A percentile compares a stretch with the other conserved stretches of the same genome.
Evolutionary conservation across 2,888 invertebrate species (phyloP).

Genomic region (Nemoura dubitans): DNA sequence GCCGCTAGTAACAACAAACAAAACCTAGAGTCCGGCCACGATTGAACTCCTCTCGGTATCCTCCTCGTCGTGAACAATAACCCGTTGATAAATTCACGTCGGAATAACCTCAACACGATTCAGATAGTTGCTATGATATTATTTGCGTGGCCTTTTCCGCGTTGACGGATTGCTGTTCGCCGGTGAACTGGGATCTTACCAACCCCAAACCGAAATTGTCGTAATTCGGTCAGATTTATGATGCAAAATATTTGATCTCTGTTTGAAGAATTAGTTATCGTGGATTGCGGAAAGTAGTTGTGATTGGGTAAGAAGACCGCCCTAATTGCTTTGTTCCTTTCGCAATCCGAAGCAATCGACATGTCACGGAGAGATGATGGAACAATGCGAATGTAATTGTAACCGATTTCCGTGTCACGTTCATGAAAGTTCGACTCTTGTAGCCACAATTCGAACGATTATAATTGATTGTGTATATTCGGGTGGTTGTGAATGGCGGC

Average conservation of each 20-base stretch:
- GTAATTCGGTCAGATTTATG: background rate
- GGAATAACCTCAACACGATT: background rate
- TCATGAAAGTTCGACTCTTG: background rate
- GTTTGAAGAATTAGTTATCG: background rate
- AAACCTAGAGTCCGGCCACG: background rate
- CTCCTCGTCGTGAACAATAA: background rate
- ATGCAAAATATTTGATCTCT: background rate
- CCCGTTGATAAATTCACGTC: background rate
- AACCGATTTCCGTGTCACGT: background rate
- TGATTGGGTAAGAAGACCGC: background rate
- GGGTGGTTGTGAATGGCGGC: background rate
- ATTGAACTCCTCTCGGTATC: background rate
- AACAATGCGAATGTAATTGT: background rate
- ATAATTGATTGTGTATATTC: slow-evolving; percentile 2
- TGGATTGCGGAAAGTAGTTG: too few relatives aligned
- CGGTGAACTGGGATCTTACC: background rate
- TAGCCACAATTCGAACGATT: background rate
- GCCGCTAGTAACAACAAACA: background rate
- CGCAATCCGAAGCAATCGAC: background rate
- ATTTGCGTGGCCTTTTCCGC: background rate
- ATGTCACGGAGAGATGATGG: background rate
- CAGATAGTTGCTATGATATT: background rate
- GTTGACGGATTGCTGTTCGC: background rate
- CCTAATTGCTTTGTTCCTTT: background rate
- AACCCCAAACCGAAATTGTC: background rate